Percentiles rank a stretch among this genome's conserved stretches.
These are phyloP conservation scores for Hetaerina titia DNA, from an alignment of 2,888 invertebrate species.

Conservation along the genomic window DNA sequence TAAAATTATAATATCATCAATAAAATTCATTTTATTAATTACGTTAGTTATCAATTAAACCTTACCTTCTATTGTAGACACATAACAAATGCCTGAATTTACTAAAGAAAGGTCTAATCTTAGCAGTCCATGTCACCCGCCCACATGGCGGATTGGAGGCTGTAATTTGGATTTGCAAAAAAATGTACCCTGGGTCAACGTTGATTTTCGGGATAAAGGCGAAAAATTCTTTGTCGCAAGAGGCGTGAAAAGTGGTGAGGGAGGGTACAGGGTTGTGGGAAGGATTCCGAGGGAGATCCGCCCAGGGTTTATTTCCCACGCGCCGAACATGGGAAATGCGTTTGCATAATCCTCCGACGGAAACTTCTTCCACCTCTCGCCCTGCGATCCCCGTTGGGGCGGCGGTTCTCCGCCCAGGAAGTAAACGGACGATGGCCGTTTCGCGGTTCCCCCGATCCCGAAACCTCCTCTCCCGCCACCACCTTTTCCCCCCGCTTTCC, in stretches of 20 bases:
- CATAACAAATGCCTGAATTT: too few relatives aligned
- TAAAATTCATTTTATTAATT: too few relatives aligned
- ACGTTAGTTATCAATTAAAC: too few relatives aligned
- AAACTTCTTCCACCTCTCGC: background rate
- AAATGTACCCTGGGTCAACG: too few relatives aligned
- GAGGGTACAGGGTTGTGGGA: background rate
- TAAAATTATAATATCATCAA: too few relatives aligned
- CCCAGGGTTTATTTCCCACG: background rate
- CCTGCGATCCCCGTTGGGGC: background rate
- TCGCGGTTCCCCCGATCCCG: background rate
- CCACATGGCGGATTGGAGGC: too few relatives aligned
- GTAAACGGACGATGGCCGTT: background rate
- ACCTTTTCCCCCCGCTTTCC: background rate
- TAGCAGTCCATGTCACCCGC: too few relatives aligned
- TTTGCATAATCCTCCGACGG: background rate
- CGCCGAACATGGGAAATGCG: background rate
- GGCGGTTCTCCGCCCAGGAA: background rate
- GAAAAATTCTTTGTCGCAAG: too few relatives aligned
- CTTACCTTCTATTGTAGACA: too few relatives aligned
- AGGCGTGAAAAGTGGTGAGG: background rate
- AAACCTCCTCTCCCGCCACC: background rate
- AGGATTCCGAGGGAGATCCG: background rate
- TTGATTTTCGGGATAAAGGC: background rate
- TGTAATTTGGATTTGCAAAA: too few relatives aligned
- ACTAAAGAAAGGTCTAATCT: too few relatives aligned